Evolutionary conservation across 2,113 vertebrate species (phyloP).

Genomic region (Poeciliopsis occidentalis): DNA sequence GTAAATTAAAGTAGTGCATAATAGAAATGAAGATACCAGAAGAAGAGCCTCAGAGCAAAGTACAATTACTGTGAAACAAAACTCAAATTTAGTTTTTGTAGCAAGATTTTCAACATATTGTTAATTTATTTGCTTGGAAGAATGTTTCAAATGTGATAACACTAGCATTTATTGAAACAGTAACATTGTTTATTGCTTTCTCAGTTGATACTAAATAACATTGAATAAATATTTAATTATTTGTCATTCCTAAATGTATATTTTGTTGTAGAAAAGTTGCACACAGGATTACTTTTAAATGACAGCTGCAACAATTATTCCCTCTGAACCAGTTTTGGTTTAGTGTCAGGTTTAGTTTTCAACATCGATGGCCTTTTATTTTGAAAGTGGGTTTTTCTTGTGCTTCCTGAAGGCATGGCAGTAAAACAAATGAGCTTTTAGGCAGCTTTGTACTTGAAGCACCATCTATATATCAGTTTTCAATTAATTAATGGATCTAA

Average conservation of each 20-base stretch:
- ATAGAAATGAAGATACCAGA: not conserved
- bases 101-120: not conserved
- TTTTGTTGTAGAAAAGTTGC: not conserved
- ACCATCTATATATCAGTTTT: not conserved
- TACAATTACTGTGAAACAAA: not conserved
- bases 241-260: not conserved
- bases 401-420: not conserved
- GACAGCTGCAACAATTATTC: not conserved
- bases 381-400: not conserved
- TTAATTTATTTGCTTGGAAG: not conserved
- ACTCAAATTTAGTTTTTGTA: too few relatives aligned
- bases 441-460: not conserved
- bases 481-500: not conserved
- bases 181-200: not conserved
- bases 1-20: not conserved
- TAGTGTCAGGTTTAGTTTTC: not conserved
- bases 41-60: not conserved
- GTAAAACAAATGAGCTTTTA: not conserved
- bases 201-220: too few relatives aligned
- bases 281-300: not conserved
- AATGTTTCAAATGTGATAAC: not conserved
- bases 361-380: not conserved
- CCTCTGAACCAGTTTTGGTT: not conserved
- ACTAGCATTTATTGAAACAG: not conserved
- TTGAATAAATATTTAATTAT: too few relatives aligned